A percentile compares a stretch with the other conserved stretches of the same genome.
These are phyloP conservation scores for Leucozona laternaria DNA, from an alignment of 2,888 invertebrate species.

Conservation along the genomic window DNA sequence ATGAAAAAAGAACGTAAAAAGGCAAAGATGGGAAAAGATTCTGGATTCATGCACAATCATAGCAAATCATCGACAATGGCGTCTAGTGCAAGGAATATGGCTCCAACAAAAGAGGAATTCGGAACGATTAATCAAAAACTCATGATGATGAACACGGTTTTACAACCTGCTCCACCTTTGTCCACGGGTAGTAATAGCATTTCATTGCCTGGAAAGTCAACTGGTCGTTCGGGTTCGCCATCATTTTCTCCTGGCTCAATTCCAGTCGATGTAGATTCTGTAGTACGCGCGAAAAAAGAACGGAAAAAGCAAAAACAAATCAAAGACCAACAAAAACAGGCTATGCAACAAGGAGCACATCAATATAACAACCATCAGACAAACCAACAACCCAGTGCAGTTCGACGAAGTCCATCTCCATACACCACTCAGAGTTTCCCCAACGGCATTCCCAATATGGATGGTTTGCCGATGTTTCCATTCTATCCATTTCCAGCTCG, in stretches of 20 bases:
- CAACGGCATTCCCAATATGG: conserved; percentile 80
- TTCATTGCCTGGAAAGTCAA: conserved; percentile 6
- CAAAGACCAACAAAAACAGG: conserved; percentile 38
- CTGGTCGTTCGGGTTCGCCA: conserved; percentile 24
- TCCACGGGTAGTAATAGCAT: conserved; percentile 57
- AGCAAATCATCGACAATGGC: conserved; percentile 24
- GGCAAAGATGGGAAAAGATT: conserved; percentile 70
- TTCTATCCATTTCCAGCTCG: conserved; percentile 84
- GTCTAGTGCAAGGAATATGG: conserved; percentile 40
- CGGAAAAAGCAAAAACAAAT: conserved; percentile 53
- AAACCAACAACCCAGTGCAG: background rate
- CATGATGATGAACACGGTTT: conserved; percentile 83
- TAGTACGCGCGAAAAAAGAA: conserved; percentile 38
- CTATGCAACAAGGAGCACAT: conserved; percentile 31
- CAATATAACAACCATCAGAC: conserved; percentile 23
- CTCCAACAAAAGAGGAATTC: conserved; percentile 78
- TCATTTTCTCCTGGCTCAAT: conserved; percentile 27
- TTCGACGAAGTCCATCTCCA: conserved; percentile 55
- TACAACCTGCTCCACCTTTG: conserved; percentile 78
- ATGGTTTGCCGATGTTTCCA: conserved; percentile 79
- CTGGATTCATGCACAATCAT: conserved; percentile 36
- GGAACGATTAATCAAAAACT: conserved; percentile 82
- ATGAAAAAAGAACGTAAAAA: conserved; percentile 80
- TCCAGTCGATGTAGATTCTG: conserved; percentile 23
- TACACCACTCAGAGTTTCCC: conserved; percentile 82